Evolutionary conservation across 2,888 invertebrate species (phyloP).

Genomic region (Cheilosia variabilis): DNA sequence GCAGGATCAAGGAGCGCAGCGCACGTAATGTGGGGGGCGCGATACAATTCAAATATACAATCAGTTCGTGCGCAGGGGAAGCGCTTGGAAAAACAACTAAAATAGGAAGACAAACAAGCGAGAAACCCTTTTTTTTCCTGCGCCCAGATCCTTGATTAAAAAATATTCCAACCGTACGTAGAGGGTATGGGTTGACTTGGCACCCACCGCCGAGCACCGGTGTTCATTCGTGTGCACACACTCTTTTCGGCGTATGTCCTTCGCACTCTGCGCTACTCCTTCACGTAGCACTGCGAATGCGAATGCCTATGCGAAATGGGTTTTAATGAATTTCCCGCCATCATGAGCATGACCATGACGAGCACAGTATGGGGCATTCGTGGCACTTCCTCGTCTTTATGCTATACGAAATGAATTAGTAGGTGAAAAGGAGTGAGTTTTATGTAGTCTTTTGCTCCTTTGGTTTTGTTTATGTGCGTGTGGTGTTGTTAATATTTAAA

Average conservation of each 20-base stretch:
- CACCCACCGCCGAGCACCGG: neutral
- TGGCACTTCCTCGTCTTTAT: constrained; percentile 27
- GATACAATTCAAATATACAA: constrained; percentile 38
- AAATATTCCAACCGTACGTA: constrained; percentile 26
- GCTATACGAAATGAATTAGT: neutral
- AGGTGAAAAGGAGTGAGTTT: neutral
- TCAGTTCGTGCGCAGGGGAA: neutral
- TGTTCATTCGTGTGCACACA: constrained; percentile 50
- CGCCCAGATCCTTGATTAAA: constrained; percentile 48
- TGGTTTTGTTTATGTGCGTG: neutral
- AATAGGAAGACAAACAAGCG: constrained; percentile 35
- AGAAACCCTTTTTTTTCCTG: constrained; percentile 46
- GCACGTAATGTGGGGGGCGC: neutral
- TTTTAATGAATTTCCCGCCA: constrained; percentile 51
- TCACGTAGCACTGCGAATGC: neutral
- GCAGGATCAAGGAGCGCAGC: constrained; percentile 3
- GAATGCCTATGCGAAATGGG: constrained; percentile 24
- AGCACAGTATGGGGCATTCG: constrained; percentile 43
- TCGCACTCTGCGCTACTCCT: constrained; percentile 28
- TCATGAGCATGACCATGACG: constrained; percentile 41
- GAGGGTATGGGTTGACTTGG: constrained; percentile 13
- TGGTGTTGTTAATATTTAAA: neutral
- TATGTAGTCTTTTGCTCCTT: neutral
- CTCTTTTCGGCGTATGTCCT: constrained; percentile 37
- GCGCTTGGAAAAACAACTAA: constrained; percentile 25